A percentile compares a stretch with the other conserved stretches of the same genome.
phyloP scores from a whole-genome alignment of 2,113 vertebrate genomes.

The Rhinolophus sinicus region DNA sequence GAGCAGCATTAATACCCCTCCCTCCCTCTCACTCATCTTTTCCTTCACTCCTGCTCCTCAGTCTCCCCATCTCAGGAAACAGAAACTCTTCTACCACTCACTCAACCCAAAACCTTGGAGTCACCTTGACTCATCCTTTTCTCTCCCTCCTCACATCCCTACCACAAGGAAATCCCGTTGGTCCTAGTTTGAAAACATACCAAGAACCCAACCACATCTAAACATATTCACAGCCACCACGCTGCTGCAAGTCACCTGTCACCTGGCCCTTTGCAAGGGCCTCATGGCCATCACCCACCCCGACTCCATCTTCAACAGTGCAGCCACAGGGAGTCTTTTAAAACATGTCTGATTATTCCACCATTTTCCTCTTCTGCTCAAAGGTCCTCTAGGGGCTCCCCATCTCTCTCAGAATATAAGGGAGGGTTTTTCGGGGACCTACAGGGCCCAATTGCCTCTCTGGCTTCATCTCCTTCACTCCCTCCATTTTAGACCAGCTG shows the following conservation, averaged over 20 bases:
- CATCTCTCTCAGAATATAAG: neutral
- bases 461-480: neutral
- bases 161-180: neutral
- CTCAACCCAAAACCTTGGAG: neutral
- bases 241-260: too few species aligned
- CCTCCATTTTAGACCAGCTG: neutral
- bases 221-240: neutral
- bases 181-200: neutral
- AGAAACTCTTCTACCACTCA: neutral
- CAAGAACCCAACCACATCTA: neutral
- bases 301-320: neutral
- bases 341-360: neutral
- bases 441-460: neutral
- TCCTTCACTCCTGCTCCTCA: neutral
- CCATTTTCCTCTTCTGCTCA: neutral
- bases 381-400: too few species aligned
- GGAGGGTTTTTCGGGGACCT: neutral
- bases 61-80: neutral
- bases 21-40: fast-evolving
- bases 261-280: neutral
- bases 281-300: neutral
- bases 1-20: neutral
- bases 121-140: neutral
- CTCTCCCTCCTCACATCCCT: neutral
- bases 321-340: neutral